Evolutionary conservation across 2,113 vertebrate species (phyloP), one percentile per base, ranked within the genome.

Genomic region (Meles meles): DNA sequence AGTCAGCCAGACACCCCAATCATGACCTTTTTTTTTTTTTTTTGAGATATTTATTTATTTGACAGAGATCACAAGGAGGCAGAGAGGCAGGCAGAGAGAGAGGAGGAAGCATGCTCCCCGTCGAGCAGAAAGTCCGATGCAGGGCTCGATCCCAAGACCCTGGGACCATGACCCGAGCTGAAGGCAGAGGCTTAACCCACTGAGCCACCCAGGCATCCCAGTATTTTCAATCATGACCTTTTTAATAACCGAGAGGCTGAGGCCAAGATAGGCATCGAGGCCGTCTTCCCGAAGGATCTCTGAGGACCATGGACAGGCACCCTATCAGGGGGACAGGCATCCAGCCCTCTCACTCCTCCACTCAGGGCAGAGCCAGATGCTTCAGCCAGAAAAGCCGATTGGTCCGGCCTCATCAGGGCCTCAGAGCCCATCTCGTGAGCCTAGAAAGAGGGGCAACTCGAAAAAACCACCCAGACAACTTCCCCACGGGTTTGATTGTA

Each of bases 401-500:
- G 21, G 7, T 1, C 9, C 23, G 8, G 65, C 23, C 80, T 44
- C 20, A 1, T 29, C 2, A 11, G 49, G 31, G 37, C 34, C 31
- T 37, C 7, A 0, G 23, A 71, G 9, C 21, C 74, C 42, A 18
- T 31, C 55, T 21, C 6, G 31, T 10, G n/a, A 74, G 2, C 49
- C 59, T 31, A 6, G 55, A 86, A 67, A 86, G 15, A 17, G 27
- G 17, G 67, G 39, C 80, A 49, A 44, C 6, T 21, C 7, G 31
- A 93, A 79, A 79, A 92, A 74, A 57, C 14, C 69, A 69, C 7
- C 49, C 95, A 97, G 39, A 96, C 85, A 57, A 94, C 13, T 13
- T 76, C 59, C 81, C 95, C 96, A 97, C 88, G 88, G 27, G 69
- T 98, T 98, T 98, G 97, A 81, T 97, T 94, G 98, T 98, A 98